A percentile compares a stretch with the other conserved stretches of the same genome.
Evolutionary conservation across 2,113 vertebrate species (phyloP).

Genomic region (Bubo blakistoni): DNA sequence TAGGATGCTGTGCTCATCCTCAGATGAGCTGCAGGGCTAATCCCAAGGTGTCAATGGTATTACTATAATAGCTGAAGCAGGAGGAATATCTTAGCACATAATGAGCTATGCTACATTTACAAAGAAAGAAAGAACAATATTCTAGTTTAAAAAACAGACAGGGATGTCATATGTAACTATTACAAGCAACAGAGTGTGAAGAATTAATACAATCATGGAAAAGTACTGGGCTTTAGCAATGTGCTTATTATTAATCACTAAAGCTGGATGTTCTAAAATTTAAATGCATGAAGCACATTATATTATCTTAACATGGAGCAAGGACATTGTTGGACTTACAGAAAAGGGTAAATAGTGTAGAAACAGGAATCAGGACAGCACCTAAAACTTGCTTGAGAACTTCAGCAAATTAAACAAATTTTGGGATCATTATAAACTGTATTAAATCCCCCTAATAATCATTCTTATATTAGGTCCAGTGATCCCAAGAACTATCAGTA

Average conservation of each 20-base stretch:
- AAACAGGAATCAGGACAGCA: background rate
- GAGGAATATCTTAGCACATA: background rate
- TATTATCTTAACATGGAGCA: background rate
- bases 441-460: background rate
- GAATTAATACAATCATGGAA: background rate
- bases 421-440: background rate
- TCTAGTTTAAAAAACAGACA: background rate
- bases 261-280: background rate
- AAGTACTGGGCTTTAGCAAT: background rate
- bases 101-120: background rate
- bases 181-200: background rate
- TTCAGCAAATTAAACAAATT: background rate
- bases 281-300: background rate
- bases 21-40: background rate
- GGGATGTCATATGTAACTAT: background rate
- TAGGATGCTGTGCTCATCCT: background rate
- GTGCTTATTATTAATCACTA: background rate
- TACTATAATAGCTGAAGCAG: background rate
- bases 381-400: background rate
- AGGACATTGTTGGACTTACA: fast-evolving
- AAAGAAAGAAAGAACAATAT: background rate
- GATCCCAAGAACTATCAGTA: background rate
- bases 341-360: background rate
- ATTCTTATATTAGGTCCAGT: background rate
- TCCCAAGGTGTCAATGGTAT: background rate